A percentile compares a stretch with the other conserved stretches of the same genome.
These are phyloP conservation scores for Drosophila testacea DNA, from an alignment of 2,888 invertebrate species.

Conservation along the genomic window DNA sequence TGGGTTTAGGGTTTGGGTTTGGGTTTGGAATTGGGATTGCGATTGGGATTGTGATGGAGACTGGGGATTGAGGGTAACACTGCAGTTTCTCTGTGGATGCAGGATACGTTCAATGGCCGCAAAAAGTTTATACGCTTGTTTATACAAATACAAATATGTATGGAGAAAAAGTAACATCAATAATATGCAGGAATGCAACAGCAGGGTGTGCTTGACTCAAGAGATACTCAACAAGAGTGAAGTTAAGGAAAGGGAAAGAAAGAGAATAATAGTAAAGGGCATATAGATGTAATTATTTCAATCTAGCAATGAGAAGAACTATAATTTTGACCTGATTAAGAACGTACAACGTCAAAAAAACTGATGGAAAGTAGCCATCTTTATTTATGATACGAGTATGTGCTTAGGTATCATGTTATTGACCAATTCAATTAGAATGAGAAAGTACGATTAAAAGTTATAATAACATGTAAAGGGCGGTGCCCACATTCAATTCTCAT, in stretches of 20 bases:
- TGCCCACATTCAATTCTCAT: too few species aligned
- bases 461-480: too few species aligned
- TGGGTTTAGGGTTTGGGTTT: conserved; percentile 2
- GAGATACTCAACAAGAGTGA: not conserved
- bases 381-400: too few species aligned
- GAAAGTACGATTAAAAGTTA: too few species aligned
- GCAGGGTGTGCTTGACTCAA: conserved; percentile 17
- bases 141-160: conserved; percentile 34
- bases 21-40: not conserved
- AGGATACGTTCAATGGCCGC: conserved; percentile 42
- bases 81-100: conserved; percentile 38
- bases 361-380: too few species aligned
- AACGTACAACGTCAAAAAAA: too few species aligned
- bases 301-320: too few species aligned
- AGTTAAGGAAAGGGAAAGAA: not conserved
- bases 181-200: conserved; percentile 25
- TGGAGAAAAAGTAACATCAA: conserved; percentile 42
- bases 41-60: conserved; percentile 5
- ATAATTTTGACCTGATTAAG: too few species aligned
- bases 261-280: not conserved
- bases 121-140: conserved; percentile 51
- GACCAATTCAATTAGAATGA: too few species aligned
- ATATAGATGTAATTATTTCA: too few species aligned
- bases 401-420: too few species aligned
- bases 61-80: not conserved